phyloP scores from a whole-genome alignment of 2,113 vertebrate genomes.

The Oriolus oriolus region DNA sequence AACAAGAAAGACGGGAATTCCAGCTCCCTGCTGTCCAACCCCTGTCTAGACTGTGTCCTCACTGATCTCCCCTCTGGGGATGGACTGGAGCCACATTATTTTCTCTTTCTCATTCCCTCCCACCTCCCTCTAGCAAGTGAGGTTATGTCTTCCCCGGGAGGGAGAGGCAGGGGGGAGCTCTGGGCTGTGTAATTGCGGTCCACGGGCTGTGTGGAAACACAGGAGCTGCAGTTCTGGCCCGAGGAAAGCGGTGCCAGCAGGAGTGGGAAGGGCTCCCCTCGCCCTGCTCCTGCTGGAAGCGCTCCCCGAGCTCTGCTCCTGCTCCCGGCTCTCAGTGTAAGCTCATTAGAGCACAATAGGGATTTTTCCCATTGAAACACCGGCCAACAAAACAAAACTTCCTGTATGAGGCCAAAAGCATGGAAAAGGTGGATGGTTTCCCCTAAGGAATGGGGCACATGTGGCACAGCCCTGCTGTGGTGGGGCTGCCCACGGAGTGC shows the following conservation, averaged over 20 bases:
- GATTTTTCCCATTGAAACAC: not conserved
- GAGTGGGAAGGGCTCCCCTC: not conserved
- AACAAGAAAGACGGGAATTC: slow-evolving; percentile 10
- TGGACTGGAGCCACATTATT: slow-evolving; percentile 31
- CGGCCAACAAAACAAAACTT: not conserved
- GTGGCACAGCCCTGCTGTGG: fast-evolving
- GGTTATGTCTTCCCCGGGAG: not conserved
- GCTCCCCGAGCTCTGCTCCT: not conserved
- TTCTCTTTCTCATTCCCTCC: slow-evolving; percentile 27
- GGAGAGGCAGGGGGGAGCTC: not conserved
- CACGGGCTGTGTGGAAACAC: not conserved
- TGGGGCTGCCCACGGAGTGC: not conserved
- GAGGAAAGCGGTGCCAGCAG: not conserved
- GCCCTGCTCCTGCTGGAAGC: not conserved
- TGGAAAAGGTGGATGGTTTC: not conserved
- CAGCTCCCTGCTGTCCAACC: slow-evolving; percentile 1
- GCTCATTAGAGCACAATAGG: not conserved
- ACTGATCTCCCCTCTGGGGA: not conserved
- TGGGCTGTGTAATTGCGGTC: not conserved
- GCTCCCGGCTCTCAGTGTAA: not conserved
- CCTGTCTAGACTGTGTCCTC: slow-evolving; percentile 57
- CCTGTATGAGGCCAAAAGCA: not conserved
- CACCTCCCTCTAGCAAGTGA: not conserved
- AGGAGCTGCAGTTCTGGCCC: not conserved
- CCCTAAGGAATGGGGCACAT: not conserved